Conservation (phyloP, 2,888 invertebrate genomes). For the Andrena fulva region DNA sequence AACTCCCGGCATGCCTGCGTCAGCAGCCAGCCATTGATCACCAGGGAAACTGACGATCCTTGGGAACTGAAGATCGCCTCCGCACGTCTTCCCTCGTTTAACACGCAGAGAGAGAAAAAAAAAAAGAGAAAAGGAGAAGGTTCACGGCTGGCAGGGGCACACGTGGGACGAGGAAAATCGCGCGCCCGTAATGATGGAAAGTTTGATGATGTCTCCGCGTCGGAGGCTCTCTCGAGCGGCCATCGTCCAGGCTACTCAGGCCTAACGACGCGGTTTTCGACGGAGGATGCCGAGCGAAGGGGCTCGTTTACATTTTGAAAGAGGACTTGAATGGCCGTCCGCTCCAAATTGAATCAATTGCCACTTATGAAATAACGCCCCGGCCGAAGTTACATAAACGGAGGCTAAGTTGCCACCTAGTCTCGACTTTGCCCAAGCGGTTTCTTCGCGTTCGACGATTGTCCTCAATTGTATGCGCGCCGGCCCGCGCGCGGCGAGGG, state of each 20-base stretch:
- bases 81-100: no score
- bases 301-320: constrained; percentile 49
- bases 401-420: constrained; percentile 34
- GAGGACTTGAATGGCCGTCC: constrained; percentile 45
- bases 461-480: constrained; percentile 44
- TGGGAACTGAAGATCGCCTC: constrained; percentile 1
- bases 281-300: constrained; percentile 4
- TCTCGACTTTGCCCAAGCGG: constrained; percentile 30
- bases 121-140: neutral
- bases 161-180: constrained; percentile 17
- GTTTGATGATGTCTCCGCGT: neutral
- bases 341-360: constrained; percentile 69
- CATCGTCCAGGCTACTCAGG: neutral
- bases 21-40: no score
- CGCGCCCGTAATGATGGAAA: constrained; percentile 2
- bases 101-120: no score
- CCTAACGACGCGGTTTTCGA: neutral
- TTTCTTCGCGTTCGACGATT: constrained; percentile 45
- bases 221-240: constrained; percentile 4
- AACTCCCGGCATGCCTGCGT: neutral
- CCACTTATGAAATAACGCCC: constrained; percentile 62
- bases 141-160: neutral
- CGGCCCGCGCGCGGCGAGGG: constrained; percentile 9
- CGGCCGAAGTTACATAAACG: constrained; percentile 65
- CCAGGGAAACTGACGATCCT: no score